Evolutionary conservation across 2,113 vertebrate species (phyloP).

Genomic region (Pteruthius melanotis): DNA sequence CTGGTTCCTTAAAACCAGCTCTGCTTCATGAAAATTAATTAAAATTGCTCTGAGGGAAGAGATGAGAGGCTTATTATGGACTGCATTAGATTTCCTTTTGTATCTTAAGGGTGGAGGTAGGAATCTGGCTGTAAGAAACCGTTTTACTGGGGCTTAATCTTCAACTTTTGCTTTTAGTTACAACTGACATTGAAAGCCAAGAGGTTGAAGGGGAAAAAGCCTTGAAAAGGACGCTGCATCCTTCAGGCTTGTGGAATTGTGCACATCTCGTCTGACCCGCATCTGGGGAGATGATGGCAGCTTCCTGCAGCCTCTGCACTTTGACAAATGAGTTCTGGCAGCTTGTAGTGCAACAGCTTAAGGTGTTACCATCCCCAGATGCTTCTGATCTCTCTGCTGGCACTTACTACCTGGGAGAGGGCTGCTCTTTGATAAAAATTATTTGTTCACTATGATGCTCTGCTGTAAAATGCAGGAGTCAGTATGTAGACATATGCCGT

Average conservation of each 20-base stretch:
- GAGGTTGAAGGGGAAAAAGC: neutral
- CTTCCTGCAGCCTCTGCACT: neutral
- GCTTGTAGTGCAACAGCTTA: neutral
- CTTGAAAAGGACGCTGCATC: neutral
- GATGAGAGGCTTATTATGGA: neutral
- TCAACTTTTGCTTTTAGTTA: neutral
- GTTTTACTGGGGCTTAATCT: neutral
- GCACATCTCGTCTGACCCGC: neutral
- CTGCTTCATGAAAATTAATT: neutral
- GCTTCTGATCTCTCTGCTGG: neutral
- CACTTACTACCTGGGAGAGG: neutral
- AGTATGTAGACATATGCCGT: neutral
- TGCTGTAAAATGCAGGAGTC: neutral
- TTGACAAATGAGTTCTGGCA: slow-evolving; percentile 21
- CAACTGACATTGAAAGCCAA: neutral
- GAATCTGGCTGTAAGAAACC: neutral
- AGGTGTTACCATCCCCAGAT: slow-evolving; percentile 22
- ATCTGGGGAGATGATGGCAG: neutral
- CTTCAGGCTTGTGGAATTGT: neutral
- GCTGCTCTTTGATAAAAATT: neutral
- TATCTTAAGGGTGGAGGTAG: neutral
- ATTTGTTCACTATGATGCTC: neutral
- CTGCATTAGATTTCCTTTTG: neutral
- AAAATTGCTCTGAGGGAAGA: neutral
- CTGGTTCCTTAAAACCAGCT: neutral